A percentile compares a stretch with the other conserved stretches of the same genome.
These are phyloP conservation scores for Aurelia sp. DNA, from an alignment of 30 jellyfish, hydroid and myxozoan genomes.

Conservation along the genomic window DNA sequence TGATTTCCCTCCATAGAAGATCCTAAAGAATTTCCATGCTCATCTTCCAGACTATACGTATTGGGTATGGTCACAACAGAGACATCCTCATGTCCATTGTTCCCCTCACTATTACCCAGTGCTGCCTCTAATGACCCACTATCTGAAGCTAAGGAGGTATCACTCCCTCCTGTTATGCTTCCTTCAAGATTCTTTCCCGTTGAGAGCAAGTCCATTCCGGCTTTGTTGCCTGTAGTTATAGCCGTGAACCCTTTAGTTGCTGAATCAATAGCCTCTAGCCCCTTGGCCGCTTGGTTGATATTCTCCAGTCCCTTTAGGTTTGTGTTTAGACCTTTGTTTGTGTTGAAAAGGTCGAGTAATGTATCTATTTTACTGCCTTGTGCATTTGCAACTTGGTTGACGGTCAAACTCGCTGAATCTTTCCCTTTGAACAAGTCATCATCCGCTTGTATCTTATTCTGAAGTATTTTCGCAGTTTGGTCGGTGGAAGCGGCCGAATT, in stretches of 20 bases:
- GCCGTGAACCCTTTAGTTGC: conserved; percentile 59
- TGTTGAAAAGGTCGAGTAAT: conserved; percentile 41
- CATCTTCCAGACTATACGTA: conserved; percentile 85
- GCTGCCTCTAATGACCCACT: conserved; percentile 49
- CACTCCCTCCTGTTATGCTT: conserved; percentile 44
- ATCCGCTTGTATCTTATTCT: conserved; percentile 43
- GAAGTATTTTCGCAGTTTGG: conserved; percentile 71
- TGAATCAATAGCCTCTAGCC: conserved; percentile 51
- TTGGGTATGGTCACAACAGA: conserved; percentile 87
- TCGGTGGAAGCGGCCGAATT: conserved; percentile 74
- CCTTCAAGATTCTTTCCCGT: conserved; percentile 35
- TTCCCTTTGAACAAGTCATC: conserved; percentile 45
- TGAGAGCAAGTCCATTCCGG: conserved; percentile 9
- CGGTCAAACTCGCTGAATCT: conserved; percentile 50
- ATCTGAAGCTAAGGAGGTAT: conserved; percentile 22
- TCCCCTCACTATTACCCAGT: conserved; percentile 28
- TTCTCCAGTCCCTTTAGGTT: conserved; percentile 10
- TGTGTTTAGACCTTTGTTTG: neutral
- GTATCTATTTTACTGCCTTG: conserved; percentile 65
- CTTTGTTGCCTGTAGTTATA: conserved; percentile 13
- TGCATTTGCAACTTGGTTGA: conserved; percentile 54
- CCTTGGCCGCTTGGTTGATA: conserved; percentile 24
- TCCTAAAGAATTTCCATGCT: conserved; percentile 79
- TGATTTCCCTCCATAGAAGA: conserved; percentile 43
- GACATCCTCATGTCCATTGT: conserved; percentile 53